A percentile compares a stretch with the other conserved stretches of the same genome.
Evolutionary conservation across 2,888 invertebrate genomes (phyloP).

Genomic region (Chironomus riparius): DNA sequence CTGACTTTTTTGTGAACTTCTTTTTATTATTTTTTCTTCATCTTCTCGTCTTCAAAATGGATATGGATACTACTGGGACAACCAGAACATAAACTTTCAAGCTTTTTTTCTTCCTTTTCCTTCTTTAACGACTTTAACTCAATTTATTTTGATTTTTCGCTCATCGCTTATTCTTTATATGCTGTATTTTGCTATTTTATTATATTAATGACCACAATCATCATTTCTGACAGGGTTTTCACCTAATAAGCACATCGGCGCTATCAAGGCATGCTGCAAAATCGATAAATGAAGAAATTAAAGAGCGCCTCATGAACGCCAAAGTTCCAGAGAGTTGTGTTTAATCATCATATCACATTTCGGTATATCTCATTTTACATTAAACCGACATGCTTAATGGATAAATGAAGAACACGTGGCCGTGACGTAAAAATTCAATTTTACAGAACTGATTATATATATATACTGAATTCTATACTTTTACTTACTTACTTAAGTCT

Average conservation of each 20-base stretch:
- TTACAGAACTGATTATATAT: slow-evolving; percentile 25
- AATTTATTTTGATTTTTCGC: not conserved
- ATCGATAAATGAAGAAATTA: slow-evolving; percentile 25
- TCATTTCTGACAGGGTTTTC: slow-evolving; percentile 15
- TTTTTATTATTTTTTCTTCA: too few species aligned
- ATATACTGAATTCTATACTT: too few species aligned
- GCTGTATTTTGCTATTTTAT: not conserved
- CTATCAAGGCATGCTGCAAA: slow-evolving; percentile 20
- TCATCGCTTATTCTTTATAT: not conserved
- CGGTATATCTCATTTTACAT: not conserved
- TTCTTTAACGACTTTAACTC: not conserved
- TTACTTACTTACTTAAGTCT: slow-evolving; percentile 3
- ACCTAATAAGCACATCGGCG: slow-evolving; percentile 11
- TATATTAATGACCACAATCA: slow-evolving; percentile 18
- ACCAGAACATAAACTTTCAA: not conserved
- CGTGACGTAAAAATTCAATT: slow-evolving; percentile 17
- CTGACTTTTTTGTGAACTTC: too few species aligned
- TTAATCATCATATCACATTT: slow-evolving; percentile 14
- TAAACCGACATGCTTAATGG: not conserved
- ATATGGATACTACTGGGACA: not conserved
- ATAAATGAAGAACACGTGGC: not conserved
- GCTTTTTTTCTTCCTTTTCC: not conserved
- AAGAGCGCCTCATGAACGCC: slow-evolving; percentile 19
- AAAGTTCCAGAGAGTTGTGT: slow-evolving; percentile 27
- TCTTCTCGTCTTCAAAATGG: not conserved